Evolutionary conservation across 2,113 vertebrate species (phyloP).

Genomic region (Syrmaticus mikado): DNA sequence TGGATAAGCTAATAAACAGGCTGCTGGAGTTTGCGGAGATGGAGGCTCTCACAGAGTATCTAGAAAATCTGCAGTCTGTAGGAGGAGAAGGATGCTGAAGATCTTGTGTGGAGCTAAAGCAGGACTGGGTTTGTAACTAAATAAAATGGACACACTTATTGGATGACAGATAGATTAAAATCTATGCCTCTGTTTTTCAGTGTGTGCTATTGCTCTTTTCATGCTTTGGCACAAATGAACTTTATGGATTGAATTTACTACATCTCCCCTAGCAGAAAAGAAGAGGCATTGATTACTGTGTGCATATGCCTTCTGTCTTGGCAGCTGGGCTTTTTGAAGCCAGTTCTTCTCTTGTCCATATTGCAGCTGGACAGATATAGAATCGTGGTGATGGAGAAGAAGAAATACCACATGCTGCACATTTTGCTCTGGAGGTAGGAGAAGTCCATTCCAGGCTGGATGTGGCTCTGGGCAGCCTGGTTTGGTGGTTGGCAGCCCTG

Average conservation of each 20-base stretch:
- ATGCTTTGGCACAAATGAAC: neutral
- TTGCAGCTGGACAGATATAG: neutral
- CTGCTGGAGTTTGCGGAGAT: slow-evolving; percentile 80
- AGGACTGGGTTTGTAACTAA: neutral
- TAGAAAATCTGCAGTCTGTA: slow-evolving; percentile 72
- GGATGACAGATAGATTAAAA: neutral
- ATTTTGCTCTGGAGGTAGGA: neutral
- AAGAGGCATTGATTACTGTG: neutral
- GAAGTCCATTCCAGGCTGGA: neutral
- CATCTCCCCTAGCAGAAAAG: neutral
- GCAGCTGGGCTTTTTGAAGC: neutral
- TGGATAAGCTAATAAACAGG: slow-evolving; percentile 85
- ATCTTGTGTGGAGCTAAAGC: neutral
- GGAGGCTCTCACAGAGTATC: slow-evolving; percentile 82
- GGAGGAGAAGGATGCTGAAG: slow-evolving; percentile 51
- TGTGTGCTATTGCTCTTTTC: neutral
- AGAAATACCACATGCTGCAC: neutral
- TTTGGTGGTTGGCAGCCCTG: too few species aligned
- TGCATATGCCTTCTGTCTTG: neutral
- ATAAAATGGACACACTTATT: neutral
- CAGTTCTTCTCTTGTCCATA: neutral
- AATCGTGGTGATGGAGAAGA: neutral
- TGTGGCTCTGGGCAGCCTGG: too few species aligned
- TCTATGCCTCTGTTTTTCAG: neutral
- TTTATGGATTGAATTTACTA: neutral